Evolutionary conservation across 1,140 invertebrate species (phyloP).

Genomic region (Eriocheir sinensis): DNA sequence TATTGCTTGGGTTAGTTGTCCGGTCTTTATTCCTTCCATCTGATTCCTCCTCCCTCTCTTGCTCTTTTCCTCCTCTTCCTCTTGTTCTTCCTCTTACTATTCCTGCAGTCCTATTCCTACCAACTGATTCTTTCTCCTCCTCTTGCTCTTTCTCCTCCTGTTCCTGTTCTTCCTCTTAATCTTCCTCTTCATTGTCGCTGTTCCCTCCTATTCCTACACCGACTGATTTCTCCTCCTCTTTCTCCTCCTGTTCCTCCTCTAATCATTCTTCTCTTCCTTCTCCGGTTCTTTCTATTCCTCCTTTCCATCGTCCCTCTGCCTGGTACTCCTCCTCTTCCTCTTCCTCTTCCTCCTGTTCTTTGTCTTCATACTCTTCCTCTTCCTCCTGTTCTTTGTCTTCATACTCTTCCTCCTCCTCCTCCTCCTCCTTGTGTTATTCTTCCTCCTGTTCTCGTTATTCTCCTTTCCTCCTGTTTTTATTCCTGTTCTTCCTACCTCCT

Average conservation of each 20-base stretch:
- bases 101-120: too few relatives aligned
- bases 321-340: conserved; percentile 36
- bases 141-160: neutral
- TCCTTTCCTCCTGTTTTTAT: neutral
- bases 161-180: neutral
- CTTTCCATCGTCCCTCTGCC: neutral
- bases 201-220: neutral
- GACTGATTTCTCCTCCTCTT: neutral
- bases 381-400: neutral
- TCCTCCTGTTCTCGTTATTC: neutral
- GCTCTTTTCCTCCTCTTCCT: neutral
- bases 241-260: neutral
- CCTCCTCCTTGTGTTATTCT: neutral
- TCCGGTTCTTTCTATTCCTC: neutral
- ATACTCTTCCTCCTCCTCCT: conserved; percentile 15
- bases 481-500: neutral
- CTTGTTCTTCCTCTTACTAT: neutral
- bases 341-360: neutral
- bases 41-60: conserved; percentile 25
- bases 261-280: neutral
- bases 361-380: neutral
- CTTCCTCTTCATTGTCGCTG: too few relatives aligned
- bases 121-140: conserved; percentile 10
- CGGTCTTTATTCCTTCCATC: too few relatives aligned
- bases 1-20: too few relatives aligned